These are phyloP conservation scores for Rhabdomys pumilio DNA, from an alignment of 2,797 vertebrate genomes.

Conservation along the genomic window DNA sequence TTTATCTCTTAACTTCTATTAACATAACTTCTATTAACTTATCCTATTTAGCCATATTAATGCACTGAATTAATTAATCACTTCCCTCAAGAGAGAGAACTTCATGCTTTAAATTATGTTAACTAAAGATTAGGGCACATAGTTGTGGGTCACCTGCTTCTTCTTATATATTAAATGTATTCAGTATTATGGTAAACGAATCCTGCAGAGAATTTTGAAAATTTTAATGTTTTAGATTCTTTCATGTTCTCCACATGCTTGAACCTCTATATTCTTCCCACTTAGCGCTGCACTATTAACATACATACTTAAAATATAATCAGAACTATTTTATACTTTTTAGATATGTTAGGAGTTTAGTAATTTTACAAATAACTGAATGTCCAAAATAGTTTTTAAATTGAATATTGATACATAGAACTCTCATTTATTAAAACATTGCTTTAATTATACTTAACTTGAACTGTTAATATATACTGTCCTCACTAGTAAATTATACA, in stretches of 20 bases:
- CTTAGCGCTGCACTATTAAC: background rate
- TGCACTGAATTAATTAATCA: slow-evolving; percentile 84
- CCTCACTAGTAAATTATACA: background rate
- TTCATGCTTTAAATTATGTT: slow-evolving; percentile 80
- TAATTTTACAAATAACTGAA: background rate
- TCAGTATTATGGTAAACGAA: slow-evolving; percentile 75
- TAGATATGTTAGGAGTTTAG: background rate
- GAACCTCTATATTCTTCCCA: background rate
- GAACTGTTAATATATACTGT: background rate
- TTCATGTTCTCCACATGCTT: background rate
- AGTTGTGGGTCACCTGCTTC: slow-evolving; percentile 73
- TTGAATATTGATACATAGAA: background rate
- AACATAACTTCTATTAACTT: slow-evolving; percentile 13
- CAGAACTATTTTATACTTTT: slow-evolving; percentile 2
- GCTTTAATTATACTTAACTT: background rate
- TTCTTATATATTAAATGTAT: slow-evolving; percentile 79
- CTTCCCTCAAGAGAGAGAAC: slow-evolving; percentile 63
- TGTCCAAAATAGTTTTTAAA: background rate
- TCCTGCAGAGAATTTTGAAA: slow-evolving; percentile 67
- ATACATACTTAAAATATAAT: background rate
- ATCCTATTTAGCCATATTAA: slow-evolving; percentile 75
- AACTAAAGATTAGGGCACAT: slow-evolving; percentile 84
- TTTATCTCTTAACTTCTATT: too few species aligned
- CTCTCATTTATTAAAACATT: background rate
- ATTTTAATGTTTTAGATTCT: slow-evolving; percentile 73